Evolutionary conservation across 2,797 vertebrate genomes (phyloP), one percentile per base, ranked within the genome.

Genomic region (Gobionotothen gibberifrons): DNA sequence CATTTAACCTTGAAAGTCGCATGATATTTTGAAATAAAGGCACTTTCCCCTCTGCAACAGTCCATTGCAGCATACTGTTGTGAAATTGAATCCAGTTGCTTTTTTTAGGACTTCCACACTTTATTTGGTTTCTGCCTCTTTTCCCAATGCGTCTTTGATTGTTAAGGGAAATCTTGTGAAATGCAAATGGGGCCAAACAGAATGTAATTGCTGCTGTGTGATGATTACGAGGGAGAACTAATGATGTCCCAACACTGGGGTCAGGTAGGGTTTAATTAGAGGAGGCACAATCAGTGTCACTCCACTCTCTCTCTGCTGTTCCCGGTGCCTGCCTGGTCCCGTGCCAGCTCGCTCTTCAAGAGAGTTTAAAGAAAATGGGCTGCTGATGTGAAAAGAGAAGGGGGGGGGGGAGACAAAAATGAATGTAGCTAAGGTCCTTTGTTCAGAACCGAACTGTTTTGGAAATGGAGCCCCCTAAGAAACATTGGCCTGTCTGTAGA

Each of bases 211-310:
- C 95, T 95, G 96, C 92, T 94, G 92, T 94, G 94, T 94, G 94
- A 95, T 96, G 94, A 95, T 96, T 96, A 95, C 92, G 93, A 95
- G 94, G 93, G 94, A 95, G 95, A 96, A 96, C 95, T 96, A 97
- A 96, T 97, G 95, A 96, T 96, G 96, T 96, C 95, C 95, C 96
- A 96, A 96, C 96, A 96, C 95, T 92, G 85, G 95, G 96, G 96
- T 97, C 96, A 97, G 96, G 95, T 93, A 93, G 94, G 95, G 95
- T 97, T 97, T 97, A 97, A 97, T 97, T 96, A 96, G 96, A 93
- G 95, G 93, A 96, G 94, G 96, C 96, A 96, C 95, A 97, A 93
- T 94, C 92, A 91, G 93, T 93, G 93, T 94, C 91, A 93, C 86
- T 92, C 84, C 86, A 85, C 88, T 89, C 83, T 80, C 21, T 64